phyloP scores from a whole-genome alignment of 2,888 invertebrate genomes.

The Drosophila nr. perissopoda region DNA sequence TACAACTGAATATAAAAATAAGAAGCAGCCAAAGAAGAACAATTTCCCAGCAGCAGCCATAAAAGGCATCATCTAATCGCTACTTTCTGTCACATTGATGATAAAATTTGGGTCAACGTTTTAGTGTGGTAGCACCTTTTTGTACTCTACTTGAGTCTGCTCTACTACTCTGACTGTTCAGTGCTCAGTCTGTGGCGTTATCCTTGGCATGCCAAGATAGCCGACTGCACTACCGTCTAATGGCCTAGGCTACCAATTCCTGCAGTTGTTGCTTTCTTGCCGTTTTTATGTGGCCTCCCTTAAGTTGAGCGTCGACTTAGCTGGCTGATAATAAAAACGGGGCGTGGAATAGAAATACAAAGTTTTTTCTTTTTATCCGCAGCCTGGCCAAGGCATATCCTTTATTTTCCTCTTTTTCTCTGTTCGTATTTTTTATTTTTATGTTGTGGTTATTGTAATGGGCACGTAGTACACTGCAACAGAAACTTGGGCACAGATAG shows the following conservation, averaged over 20 bases:
- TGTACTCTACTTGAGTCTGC: neutral
- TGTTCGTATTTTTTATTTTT: constrained; percentile 43
- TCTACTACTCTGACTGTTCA: neutral
- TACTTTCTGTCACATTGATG: constrained; percentile 82
- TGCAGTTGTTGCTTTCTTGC: constrained; percentile 29
- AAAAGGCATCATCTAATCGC: constrained; percentile 82
- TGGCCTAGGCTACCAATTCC: constrained; percentile 72
- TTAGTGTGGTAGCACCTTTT: constrained; percentile 72
- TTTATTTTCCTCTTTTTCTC: constrained; percentile 31
- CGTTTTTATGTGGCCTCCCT: constrained; percentile 71
- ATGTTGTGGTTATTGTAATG: constrained; percentile 81
- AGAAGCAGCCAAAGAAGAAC: constrained; percentile 19
- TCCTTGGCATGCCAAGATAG: constrained; percentile 66
- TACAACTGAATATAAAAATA: constrained; percentile 34
- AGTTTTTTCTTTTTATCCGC: constrained; percentile 50
- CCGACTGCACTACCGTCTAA: constrained; percentile 70
- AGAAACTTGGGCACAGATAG: constrained; percentile 34
- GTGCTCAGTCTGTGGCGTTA: constrained; percentile 33
- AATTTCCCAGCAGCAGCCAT: constrained; percentile 55
- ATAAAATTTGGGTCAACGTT: constrained; percentile 82
- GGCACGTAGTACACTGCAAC: constrained; percentile 58
- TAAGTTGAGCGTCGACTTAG: constrained; percentile 64
- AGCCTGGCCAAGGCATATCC: constrained; percentile 59
- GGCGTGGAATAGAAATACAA: constrained; percentile 71
- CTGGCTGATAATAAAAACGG: constrained; percentile 70